A percentile compares a stretch with the other conserved stretches of the same genome.
Conservation (phyloP, 37 sponge, comb jelly and placozoan species). For the Halisarca cf. caerulea region DNA sequence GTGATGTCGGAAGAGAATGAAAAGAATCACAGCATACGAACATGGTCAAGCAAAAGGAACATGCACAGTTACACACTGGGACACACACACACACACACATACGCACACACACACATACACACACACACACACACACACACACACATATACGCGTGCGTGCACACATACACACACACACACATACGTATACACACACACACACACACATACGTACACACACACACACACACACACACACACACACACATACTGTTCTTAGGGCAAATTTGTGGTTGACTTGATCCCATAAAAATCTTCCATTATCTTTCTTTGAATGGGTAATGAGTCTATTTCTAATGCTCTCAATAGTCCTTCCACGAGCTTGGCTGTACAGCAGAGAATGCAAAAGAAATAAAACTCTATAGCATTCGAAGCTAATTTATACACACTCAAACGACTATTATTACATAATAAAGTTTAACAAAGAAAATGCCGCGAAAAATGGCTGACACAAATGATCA, state of each 20-base stretch:
- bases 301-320: background rate
- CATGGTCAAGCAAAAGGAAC: too few species aligned
- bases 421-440: background rate
- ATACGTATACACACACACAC: too few species aligned
- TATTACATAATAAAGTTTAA: background rate
- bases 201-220: too few species aligned
- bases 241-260: background rate
- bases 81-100: too few species aligned
- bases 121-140: too few species aligned
- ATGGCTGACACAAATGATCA: constrained; percentile 12
- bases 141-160: too few species aligned
- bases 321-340: constrained; percentile 11
- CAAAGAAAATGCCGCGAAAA: constrained; percentile 4
- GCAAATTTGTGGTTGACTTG: background rate
- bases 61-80: too few species aligned
- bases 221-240: constrained; percentile 19
- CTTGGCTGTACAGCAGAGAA: background rate
- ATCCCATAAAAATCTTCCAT: constrained; percentile 7
- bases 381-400: background rate
- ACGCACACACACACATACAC: too few species aligned
- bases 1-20: too few species aligned
- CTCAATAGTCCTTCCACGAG: constrained; percentile 8
- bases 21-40: too few species aligned
- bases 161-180: too few species aligned
- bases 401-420: background rate